Percentiles rank a stretch among this genome's conserved stretches.
phyloP scores from a whole-genome alignment of 1,140 invertebrate genomes.

The Chironomus tepperi region DNA sequence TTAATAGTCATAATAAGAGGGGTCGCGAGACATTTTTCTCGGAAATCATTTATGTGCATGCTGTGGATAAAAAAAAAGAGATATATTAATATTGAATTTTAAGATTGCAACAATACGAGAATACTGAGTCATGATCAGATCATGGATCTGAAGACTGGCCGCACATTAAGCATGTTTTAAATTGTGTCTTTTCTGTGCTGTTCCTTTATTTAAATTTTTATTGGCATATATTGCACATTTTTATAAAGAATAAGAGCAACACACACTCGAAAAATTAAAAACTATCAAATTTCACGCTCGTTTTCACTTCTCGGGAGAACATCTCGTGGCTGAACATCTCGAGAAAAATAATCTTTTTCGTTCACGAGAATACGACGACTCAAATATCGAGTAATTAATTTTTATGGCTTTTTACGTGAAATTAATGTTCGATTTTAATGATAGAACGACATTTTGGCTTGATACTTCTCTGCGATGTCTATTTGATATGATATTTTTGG shows the following conservation, averaged over 20 bases:
- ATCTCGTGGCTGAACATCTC: neutral
- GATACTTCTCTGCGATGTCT: neutral
- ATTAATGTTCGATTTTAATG: conserved; percentile 23
- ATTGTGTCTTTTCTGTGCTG: neutral
- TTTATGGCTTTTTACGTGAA: conserved; percentile 17
- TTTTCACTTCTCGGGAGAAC: neutral
- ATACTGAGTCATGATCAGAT: no score
- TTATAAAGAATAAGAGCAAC: neutral
- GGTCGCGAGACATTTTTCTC: conserved; percentile 11
- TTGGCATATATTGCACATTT: neutral
- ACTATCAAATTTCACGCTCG: conserved; percentile 22
- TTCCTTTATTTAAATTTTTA: neutral
- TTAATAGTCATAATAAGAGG: conserved; percentile 1
- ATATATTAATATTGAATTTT: conserved; percentile 3
- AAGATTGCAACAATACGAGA: neutral
- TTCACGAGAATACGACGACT: neutral
- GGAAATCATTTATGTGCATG: neutral
- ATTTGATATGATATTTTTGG: neutral
- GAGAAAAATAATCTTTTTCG: neutral
- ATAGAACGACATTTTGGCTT: conserved; percentile 17
- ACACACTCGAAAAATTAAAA: neutral
- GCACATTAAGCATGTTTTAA: neutral
- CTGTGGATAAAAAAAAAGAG: neutral
- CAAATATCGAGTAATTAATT: conserved; percentile 19
- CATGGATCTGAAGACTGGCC: neutral